A percentile compares a stretch with the other conserved stretches of the same genome.
phyloP scores from a whole-genome alignment of 23 tunicate genomes.

The Clavelina lepadiformis region DNA sequence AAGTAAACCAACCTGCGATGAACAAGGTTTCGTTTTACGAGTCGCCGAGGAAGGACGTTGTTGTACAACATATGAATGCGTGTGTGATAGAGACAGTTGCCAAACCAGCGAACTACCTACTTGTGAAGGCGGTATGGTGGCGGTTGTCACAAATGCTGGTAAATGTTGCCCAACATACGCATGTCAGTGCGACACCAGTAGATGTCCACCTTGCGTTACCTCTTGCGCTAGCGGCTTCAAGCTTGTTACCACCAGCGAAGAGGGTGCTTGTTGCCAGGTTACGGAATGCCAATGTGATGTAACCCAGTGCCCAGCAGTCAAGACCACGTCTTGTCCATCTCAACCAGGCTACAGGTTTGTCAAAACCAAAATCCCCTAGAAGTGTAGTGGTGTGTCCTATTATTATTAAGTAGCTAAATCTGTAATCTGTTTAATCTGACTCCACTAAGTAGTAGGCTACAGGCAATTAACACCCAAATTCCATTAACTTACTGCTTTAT shows the following conservation, averaged over 20 bases:
- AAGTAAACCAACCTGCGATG: slow-evolving; percentile 36
- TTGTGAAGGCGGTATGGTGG: slow-evolving; percentile 65
- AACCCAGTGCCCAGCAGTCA: slow-evolving; percentile 64
- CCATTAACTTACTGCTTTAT: too few species aligned
- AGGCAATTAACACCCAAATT: too few species aligned
- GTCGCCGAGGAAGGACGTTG: slow-evolving; percentile 78
- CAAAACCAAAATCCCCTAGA: not conserved
- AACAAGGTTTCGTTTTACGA: slow-evolving; percentile 30
- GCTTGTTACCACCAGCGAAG: slow-evolving; percentile 39
- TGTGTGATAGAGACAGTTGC: slow-evolving; percentile 71
- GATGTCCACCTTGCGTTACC: slow-evolving; percentile 61
- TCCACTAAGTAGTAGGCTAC: too few species aligned
- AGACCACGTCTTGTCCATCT: slow-evolving; percentile 54
- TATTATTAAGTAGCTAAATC: not conserved
- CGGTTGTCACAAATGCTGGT: slow-evolving; percentile 63
- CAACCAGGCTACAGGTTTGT: slow-evolving; percentile 85
- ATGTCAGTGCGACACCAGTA: slow-evolving; percentile 67
- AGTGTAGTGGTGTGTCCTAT: not conserved
- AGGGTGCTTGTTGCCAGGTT: slow-evolving; percentile 69
- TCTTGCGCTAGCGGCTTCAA: slow-evolving; percentile 70
- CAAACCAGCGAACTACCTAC: slow-evolving; percentile 35
- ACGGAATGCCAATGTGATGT: slow-evolving; percentile 91
- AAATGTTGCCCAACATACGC: slow-evolving; percentile 90
- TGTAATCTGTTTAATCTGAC: too few species aligned
- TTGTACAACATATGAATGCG: slow-evolving; percentile 75